phyloP scores from a whole-genome alignment of 1,140 invertebrate species.

The Drosophila seguyi region DNA sequence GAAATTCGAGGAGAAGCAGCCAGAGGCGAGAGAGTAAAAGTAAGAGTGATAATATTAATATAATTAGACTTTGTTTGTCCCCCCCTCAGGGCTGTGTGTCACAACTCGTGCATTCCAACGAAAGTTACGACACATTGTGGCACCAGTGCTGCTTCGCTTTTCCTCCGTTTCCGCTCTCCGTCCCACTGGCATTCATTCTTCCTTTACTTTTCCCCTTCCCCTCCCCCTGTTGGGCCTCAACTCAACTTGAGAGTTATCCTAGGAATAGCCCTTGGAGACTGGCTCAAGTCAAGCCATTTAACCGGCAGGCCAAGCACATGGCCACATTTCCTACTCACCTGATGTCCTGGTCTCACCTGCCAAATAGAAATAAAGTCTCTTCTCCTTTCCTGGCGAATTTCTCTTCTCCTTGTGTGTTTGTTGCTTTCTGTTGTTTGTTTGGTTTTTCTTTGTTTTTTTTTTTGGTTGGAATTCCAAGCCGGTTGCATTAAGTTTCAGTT shows the following conservation, averaged over 20 bases:
- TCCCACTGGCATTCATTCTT: conserved; percentile 7
- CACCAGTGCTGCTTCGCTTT: conserved; percentile 3
- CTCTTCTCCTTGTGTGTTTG: conserved; percentile 8
- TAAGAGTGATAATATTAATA: conserved; percentile 53
- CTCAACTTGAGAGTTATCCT: conserved; percentile 45
- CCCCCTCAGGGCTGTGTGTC: not conserved
- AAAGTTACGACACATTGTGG: conserved; percentile 51
- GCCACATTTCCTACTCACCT: conserved; percentile 22
- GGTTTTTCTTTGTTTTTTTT: conserved; percentile 16
- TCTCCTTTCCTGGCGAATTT: not conserved
- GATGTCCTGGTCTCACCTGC: not conserved
- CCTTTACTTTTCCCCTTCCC: not conserved
- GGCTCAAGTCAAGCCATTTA: conserved; percentile 52
- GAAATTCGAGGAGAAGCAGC: not conserved
- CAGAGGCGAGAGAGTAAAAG: conserved; percentile 24
- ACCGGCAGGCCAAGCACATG: conserved; percentile 42
- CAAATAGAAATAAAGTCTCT: conserved; percentile 1
- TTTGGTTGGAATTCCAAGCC: conserved; percentile 50
- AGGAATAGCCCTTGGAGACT: conserved; percentile 53
- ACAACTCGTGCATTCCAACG: conserved; percentile 33
- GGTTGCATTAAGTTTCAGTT: conserved; percentile 72
- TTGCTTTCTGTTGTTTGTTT: conserved; percentile 29
- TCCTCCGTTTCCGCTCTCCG: not conserved
- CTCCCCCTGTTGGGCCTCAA: not conserved
- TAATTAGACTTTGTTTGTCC: conserved; percentile 42